Percentiles rank a stretch among this genome's conserved stretches.
phyloP scores from a whole-genome alignment of 1,140 invertebrate genomes.

The Heliconius himera region DNA sequence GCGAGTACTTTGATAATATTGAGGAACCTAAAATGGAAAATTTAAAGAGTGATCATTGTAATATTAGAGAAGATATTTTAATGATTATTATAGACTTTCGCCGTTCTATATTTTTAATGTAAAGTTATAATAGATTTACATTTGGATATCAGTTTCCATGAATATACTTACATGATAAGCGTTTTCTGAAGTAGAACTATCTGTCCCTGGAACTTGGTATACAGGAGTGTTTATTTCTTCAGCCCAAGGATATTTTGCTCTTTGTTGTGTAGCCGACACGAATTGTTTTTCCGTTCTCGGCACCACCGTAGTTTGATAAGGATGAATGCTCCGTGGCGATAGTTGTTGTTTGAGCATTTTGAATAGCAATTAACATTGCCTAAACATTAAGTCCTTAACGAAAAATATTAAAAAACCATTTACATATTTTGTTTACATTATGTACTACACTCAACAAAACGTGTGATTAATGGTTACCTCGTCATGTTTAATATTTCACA shows the following conservation, averaged over 20 bases:
- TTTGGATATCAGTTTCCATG: background rate
- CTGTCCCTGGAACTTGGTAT: constrained; percentile 71
- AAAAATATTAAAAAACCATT: constrained; percentile 15
- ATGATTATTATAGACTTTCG: background rate
- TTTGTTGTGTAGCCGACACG: constrained; percentile 69
- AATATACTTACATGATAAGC: constrained; percentile 65
- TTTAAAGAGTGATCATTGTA: background rate
- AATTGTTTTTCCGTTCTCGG: constrained; percentile 75
- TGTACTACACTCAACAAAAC: constrained; percentile 2
- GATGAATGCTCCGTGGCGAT: constrained; percentile 74
- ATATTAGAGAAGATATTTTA: background rate
- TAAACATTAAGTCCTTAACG: background rate
- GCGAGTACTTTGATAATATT: constrained; percentile 64
- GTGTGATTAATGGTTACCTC: constrained; percentile 29
- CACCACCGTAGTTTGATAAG: constrained; percentile 78
- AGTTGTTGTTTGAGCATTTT: constrained; percentile 79
- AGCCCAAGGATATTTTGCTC: constrained; percentile 76
- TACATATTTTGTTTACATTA: constrained; percentile 10
- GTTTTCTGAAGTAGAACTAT: constrained; percentile 77
- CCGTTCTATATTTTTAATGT: background rate
- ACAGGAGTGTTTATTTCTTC: constrained; percentile 69
- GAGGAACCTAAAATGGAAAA: constrained; percentile 58
- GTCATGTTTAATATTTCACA: constrained; percentile 22
- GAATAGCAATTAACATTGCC: constrained; percentile 23
- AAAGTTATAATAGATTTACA: background rate